A percentile compares a stretch with the other conserved stretches of the same genome.
Conservation (phyloP, 2,888 invertebrate species). For the Ryuthela nishihirai region DNA sequence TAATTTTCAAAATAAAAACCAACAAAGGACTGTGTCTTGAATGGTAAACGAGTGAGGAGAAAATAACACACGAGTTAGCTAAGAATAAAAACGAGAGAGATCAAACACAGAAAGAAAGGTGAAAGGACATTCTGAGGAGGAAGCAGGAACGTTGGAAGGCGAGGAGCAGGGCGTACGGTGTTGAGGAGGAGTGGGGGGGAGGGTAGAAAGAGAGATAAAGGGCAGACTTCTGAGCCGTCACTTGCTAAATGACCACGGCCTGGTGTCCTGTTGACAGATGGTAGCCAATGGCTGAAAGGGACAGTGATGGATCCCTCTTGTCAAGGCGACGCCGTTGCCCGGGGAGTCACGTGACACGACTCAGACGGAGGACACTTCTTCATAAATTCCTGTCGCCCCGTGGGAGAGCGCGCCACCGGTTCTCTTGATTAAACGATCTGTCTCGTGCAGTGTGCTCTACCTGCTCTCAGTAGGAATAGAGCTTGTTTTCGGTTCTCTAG, state of each 20-base stretch:
- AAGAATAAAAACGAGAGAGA: no score
- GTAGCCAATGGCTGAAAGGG: conserved; percentile 22
- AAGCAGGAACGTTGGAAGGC: conserved; percentile 15
- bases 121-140: conserved; percentile 4
- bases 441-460: no score
- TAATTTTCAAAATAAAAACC: no score
- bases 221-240: neutral
- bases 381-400: conserved; percentile 24
- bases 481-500: no score
- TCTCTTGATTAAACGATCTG: conserved; percentile 34
- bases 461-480: no score
- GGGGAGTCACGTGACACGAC: conserved; percentile 34
- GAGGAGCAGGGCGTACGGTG: conserved; percentile 16
- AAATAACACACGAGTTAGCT: no score
- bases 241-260: conserved; percentile 31
- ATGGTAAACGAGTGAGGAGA: no score
- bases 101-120: neutral
- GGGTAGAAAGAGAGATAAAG: neutral
- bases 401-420: no score
- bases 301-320: conserved; percentile 38
- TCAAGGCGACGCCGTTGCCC: conserved; percentile 25
- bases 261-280: conserved; percentile 31
- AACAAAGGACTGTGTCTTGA: no score
- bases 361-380: conserved; percentile 32
- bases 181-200: neutral